Evolutionary conservation across 1,140 invertebrate genomes (phyloP), one percentile per base, ranked within the genome.

Genomic region (Caenorhabditis elegans): DNA sequence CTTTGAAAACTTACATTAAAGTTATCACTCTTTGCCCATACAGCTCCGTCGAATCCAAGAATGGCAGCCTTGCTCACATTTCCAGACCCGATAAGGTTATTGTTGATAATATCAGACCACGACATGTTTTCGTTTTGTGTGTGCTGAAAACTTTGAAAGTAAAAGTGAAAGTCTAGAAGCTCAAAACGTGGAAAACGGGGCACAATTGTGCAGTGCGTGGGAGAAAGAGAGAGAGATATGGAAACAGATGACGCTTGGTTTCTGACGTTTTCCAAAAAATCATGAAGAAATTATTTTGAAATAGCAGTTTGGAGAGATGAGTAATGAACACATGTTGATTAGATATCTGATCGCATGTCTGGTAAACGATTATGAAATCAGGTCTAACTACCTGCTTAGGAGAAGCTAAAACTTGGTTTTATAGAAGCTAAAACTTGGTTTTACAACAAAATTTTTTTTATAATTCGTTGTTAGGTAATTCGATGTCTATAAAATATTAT

Each of bases 1-100:
- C 39, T 43, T 43, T 43, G 39, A 43, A 43, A 46, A 31, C 75
- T 31, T 53, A 86, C 81, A 22, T 88, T 88, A 53, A 89, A 89
- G 80, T 89, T 90, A 34, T 86, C 87, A 28, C 88, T 89, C 84
- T 89, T 89, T 15, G 49, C 88, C 88, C 88, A 89, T 24, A 89
- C 80, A 28, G 87, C 85, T 19, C 88, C 88, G 43, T 89, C 88
- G 11, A 88, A 80, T 15, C 88, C 88, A 75, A 77, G 82, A 77
- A 89, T 89, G 13, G 88, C 88, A 11, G 89, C 88, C 55, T 89
- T 89, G 28, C 88, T 88, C 0, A 89, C 88, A 60, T 84, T 82
- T 2, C 89, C 89, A 53, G 88, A 87, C 13, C 86, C 88, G 34
- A 89, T 80, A 0, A 89, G 78, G 83, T 89, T 90, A 76, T 89